phyloP scores from a whole-genome alignment of 2,888 invertebrate species.

The Sipha maydis region DNA sequence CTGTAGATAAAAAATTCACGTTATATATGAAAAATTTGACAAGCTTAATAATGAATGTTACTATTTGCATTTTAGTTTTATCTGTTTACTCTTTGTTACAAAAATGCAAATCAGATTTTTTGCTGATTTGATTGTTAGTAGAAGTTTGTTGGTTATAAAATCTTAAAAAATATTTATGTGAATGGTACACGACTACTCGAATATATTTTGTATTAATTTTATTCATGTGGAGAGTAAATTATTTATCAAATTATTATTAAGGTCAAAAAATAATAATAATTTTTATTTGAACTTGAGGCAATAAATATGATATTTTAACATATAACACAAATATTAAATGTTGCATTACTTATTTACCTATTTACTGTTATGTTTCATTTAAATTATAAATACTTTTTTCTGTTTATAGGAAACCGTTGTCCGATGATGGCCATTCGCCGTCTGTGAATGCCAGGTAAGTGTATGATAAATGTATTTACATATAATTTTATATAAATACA shows the following conservation, averaged over 20 bases:
- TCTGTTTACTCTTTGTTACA: too few species aligned
- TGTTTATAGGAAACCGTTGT: conserved; percentile 41
- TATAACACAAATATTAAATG: neutral
- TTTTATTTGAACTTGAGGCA: neutral
- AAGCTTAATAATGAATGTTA: too few species aligned
- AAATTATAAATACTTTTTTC: neutral
- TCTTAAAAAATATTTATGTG: too few species aligned
- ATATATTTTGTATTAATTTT: neutral
- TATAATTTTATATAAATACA: neutral
- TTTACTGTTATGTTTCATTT: neutral
- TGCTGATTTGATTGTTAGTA: too few species aligned
- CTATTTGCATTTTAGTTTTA: too few species aligned
- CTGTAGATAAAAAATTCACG: too few species aligned
- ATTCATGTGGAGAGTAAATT: neutral
- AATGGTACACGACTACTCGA: too few species aligned
- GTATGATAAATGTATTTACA: neutral
- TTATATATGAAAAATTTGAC: too few species aligned
- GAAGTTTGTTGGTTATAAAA: too few species aligned
- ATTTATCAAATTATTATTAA: neutral
- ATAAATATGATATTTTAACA: neutral
- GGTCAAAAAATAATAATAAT: neutral
- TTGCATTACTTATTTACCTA: neutral
- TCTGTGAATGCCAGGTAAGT: conserved; percentile 52
- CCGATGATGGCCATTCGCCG: conserved; percentile 45
- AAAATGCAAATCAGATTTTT: too few species aligned